Evolutionary conservation across 1,140 invertebrate species (phyloP).

Genomic region (Sitobion miscanthi): DNA sequence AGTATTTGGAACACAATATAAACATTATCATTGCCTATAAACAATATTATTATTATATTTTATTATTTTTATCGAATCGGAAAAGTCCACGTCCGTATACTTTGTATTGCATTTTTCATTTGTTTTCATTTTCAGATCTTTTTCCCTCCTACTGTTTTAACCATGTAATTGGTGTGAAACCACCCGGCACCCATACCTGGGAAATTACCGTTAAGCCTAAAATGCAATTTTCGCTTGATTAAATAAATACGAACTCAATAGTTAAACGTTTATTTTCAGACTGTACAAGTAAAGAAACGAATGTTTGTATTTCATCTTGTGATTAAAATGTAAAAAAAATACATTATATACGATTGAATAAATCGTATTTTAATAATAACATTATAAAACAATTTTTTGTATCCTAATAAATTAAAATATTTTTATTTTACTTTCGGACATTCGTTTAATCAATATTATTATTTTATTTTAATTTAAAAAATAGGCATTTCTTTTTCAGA

Average conservation of each 20-base stretch:
- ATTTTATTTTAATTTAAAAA: neutral
- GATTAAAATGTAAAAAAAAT: neutral
- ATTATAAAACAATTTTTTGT: neutral
- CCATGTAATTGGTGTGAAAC: neutral
- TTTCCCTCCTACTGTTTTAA: neutral
- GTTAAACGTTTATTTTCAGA: neutral
- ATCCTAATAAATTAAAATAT: neutral
- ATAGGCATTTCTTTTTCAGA: neutral
- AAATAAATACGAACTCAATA: neutral
- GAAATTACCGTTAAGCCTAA: neutral
- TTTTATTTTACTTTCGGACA: neutral
- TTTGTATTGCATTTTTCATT: neutral
- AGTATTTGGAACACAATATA: neutral
- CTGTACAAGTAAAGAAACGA: neutral
- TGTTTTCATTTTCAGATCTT: neutral
- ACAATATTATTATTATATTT: neutral
- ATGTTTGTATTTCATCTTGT: neutral
- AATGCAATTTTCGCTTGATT: neutral
- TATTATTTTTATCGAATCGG: too few species aligned
- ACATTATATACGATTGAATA: neutral
- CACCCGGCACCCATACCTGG: neutral
- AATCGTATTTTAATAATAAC: neutral
- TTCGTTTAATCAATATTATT: neutral
- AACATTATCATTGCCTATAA: too few species aligned
- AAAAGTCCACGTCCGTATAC: neutral